Evolutionary conservation across 1,140 invertebrate genomes (phyloP).

Genomic region (Apis mellifera): DNA sequence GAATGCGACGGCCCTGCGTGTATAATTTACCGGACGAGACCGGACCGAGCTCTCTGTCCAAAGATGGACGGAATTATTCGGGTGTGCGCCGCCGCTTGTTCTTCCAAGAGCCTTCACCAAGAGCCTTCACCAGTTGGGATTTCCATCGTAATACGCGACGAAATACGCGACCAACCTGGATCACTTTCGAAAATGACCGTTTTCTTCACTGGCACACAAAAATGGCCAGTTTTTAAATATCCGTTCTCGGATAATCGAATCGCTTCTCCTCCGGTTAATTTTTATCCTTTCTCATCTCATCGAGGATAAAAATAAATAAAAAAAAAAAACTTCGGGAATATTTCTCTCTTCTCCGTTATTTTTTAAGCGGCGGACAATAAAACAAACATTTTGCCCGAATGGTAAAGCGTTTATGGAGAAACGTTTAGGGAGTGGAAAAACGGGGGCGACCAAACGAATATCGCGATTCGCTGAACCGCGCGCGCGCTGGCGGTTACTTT

Average conservation of each 20-base stretch:
- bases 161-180: neutral
- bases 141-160: conserved; percentile 30
- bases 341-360: neutral
- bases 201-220: conserved; percentile 9
- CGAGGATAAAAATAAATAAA: too few relatives aligned
- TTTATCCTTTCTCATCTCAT: too few relatives aligned
- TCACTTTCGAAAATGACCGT: neutral
- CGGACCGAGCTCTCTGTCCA: neutral
- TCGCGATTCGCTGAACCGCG: conserved; percentile 13
- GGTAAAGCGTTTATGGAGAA: neutral
- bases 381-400: neutral
- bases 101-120: neutral
- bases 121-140: neutral
- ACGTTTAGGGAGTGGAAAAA: conserved; percentile 10
- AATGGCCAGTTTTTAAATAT: neutral
- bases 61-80: conserved; percentile 37
- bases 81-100: conserved; percentile 13
- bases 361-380: neutral
- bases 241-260: neutral
- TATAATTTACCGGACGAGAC: conserved; percentile 25
- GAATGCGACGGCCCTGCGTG: neutral
- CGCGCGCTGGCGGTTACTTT: conserved; percentile 46
- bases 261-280: neutral
- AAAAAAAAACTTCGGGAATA: too few relatives aligned
- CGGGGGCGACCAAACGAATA: conserved; percentile 26